Evolutionary conservation across 2,888 invertebrate genomes (phyloP).

Genomic region (Spialia ferax): DNA sequence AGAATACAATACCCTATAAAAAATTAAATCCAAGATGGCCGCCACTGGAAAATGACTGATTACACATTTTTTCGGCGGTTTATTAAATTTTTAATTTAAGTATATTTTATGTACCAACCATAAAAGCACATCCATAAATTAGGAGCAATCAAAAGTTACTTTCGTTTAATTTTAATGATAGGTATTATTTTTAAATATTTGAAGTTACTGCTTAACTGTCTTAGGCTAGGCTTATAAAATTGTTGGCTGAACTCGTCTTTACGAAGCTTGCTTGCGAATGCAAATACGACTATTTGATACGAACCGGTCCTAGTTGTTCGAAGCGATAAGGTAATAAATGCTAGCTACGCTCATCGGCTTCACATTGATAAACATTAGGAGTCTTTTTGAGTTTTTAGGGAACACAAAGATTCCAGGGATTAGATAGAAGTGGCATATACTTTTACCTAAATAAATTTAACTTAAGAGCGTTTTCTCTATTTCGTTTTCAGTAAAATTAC

Average conservation of each 20-base stretch:
- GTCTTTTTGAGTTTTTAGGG: slow-evolving; percentile 21
- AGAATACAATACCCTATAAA: too few species aligned
- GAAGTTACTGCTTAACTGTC: neutral
- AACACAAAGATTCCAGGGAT: neutral
- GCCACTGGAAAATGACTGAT: too few species aligned
- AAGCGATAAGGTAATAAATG: slow-evolving; percentile 47
- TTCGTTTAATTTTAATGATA: neutral
- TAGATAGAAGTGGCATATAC: too few species aligned
- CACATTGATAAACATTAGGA: slow-evolving; percentile 45
- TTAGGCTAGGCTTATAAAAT: slow-evolving; percentile 26
- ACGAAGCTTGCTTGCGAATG: slow-evolving; percentile 57
- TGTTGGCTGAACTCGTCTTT: slow-evolving; percentile 50
- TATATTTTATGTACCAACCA: too few species aligned
- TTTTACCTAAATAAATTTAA: too few species aligned
- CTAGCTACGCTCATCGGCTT: slow-evolving; percentile 32
- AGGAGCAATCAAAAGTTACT: too few species aligned
- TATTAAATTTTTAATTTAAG: too few species aligned
- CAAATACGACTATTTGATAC: slow-evolving; percentile 59
- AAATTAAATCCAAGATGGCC: too few species aligned
- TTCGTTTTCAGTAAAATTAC: too few species aligned
- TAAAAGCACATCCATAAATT: too few species aligned
- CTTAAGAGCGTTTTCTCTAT: too few species aligned
- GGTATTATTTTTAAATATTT: slow-evolving; percentile 1
- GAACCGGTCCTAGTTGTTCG: slow-evolving; percentile 62
- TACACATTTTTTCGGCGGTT: too few species aligned